A percentile compares a stretch with the other conserved stretches of the same genome.
Conservation (phyloP, 2,888 invertebrate species). For the Pomacea canaliculata region DNA sequence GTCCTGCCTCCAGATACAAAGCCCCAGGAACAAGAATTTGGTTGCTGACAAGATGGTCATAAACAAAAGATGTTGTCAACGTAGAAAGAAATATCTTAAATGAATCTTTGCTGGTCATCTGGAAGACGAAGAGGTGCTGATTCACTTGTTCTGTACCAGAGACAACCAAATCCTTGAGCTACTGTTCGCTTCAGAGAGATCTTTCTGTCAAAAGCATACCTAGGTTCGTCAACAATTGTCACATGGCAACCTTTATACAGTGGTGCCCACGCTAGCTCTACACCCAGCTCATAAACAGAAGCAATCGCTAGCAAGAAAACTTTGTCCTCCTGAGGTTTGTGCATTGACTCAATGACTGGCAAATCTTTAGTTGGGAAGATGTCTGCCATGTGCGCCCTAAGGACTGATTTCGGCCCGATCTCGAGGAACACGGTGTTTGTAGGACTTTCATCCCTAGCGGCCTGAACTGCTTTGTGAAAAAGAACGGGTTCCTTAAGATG, state of each 20-base stretch:
- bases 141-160: slow-evolving; percentile 27
- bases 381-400: slow-evolving; percentile 37
- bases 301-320: slow-evolving; percentile 26
- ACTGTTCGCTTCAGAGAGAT: slow-evolving; percentile 34
- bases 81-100: slow-evolving; percentile 17
- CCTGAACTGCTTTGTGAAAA: slow-evolving; percentile 39
- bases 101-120: neutral
- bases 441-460: neutral
- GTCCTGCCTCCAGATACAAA: slow-evolving; percentile 43
- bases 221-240: slow-evolving; percentile 35
- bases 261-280: slow-evolving; percentile 18
- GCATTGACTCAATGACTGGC: slow-evolving; percentile 29
- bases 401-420: slow-evolving; percentile 52
- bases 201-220: slow-evolving; percentile 37
- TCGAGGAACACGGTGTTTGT: slow-evolving; percentile 44
- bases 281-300: slow-evolving; percentile 31
- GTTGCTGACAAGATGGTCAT: slow-evolving; percentile 40
- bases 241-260: slow-evolving; percentile 6
- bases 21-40: slow-evolving; percentile 40
- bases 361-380: slow-evolving; percentile 32
- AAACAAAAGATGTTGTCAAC: slow-evolving; percentile 28
- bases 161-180: slow-evolving; percentile 16
- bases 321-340: slow-evolving; percentile 25
- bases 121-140: slow-evolving; percentile 18
- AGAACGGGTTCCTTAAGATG: slow-evolving; percentile 47